A percentile compares a stretch with the other conserved stretches of the same genome.
These are phyloP conservation scores for Gryllus longicercus DNA, from an alignment of 2,888 invertebrate genomes.

Conservation along the genomic window DNA sequence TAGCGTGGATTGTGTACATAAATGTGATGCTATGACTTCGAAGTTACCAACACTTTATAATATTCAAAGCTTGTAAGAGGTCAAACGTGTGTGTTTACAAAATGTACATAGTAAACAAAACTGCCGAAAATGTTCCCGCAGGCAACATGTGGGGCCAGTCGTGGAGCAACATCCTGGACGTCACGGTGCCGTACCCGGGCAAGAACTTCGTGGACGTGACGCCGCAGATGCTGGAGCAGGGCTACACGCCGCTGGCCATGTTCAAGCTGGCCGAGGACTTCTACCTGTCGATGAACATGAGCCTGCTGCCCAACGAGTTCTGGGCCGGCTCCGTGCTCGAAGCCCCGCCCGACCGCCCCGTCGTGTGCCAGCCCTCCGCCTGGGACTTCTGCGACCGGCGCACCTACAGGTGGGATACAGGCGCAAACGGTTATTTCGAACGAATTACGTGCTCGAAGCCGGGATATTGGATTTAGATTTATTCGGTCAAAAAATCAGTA, in stretches of 20 bases:
- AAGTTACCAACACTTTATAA: too few relatives aligned
- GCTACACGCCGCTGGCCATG: conserved; percentile 77
- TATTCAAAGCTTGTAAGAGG: too few relatives aligned
- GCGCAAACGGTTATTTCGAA: not conserved
- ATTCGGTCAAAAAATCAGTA: too few relatives aligned
- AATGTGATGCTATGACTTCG: too few relatives aligned
- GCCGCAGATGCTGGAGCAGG: conserved; percentile 72
- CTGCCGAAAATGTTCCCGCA: conserved; percentile 39
- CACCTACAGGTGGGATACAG: conserved; percentile 76
- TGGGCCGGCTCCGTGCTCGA: conserved; percentile 83
- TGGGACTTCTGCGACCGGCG: conserved; percentile 91
- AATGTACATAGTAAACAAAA: conserved; percentile 11
- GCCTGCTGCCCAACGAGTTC: conserved; percentile 79
- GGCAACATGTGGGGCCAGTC: conserved; percentile 89
- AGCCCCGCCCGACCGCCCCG: conserved; percentile 70
- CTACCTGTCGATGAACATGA: conserved; percentile 84
- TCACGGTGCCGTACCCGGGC: conserved; percentile 81
- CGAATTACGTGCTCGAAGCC: too few relatives aligned
- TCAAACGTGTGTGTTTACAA: too few relatives aligned
- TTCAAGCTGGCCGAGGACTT: conserved; percentile 89
- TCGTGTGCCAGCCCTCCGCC: conserved; percentile 86
- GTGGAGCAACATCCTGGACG: conserved; percentile 77
- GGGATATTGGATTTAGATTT: too few relatives aligned
- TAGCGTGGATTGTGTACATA: too few relatives aligned
- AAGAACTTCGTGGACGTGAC: conserved; percentile 79